Evolutionary conservation across 2,888 invertebrate species (phyloP).

Genomic region (Prosapia bicincta): DNA sequence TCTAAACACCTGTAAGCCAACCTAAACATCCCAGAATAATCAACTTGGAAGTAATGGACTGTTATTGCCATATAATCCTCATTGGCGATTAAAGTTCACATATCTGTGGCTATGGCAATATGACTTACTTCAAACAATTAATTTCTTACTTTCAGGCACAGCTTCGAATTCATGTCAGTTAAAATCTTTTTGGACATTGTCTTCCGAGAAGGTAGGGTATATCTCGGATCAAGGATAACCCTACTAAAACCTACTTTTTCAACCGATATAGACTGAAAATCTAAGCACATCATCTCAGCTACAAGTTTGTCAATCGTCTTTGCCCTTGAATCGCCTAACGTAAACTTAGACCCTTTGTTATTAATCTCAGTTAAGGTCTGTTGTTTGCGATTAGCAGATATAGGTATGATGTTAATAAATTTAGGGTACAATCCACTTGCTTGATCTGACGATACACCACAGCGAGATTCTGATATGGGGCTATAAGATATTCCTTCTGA

Average conservation of each 20-base stretch:
- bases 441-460: background rate
- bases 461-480: background rate
- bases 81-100: conserved; percentile 11
- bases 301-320: background rate
- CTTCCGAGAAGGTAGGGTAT: conserved; percentile 1
- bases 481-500: background rate
- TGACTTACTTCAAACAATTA: background rate
- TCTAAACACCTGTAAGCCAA: conserved; percentile 8
- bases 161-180: background rate
- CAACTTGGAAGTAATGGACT: background rate
- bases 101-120: conserved; percentile 9
- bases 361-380: background rate
- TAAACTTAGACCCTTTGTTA: background rate
- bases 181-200: background rate
- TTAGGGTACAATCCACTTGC: background rate
- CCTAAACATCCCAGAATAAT: background rate
- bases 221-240: conserved; percentile 1
- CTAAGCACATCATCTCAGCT: conserved; percentile 7
- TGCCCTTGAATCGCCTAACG: background rate
- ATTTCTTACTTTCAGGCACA: background rate
- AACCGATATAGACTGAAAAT: background rate
- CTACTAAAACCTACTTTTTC: background rate
- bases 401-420: no score
- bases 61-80: conserved; percentile 14
- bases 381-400: background rate